Evolutionary conservation across 1,140 invertebrate genomes (phyloP).

Genomic region (Lepidostoma basale): DNA sequence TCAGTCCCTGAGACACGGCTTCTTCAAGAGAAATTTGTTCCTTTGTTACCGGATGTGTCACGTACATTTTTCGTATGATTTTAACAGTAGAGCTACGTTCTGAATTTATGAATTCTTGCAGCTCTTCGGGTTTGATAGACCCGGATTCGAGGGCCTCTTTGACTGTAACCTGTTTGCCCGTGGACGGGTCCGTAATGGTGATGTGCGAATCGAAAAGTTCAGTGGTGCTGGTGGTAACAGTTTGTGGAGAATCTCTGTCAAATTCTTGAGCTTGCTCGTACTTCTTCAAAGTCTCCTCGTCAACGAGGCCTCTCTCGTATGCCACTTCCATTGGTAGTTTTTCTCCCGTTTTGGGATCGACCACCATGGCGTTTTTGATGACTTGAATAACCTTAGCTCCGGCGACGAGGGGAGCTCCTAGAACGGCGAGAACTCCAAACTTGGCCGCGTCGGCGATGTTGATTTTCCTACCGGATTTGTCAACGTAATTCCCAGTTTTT

Average conservation of each 20-base stretch:
- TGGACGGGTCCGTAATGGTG: conserved; percentile 65
- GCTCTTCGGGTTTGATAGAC: conserved; percentile 59
- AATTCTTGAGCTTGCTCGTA: conserved; percentile 54
- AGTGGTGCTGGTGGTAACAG: not conserved
- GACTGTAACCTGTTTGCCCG: conserved; percentile 68
- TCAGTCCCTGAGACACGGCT: conserved; percentile 67
- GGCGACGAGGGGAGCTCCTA: conserved; percentile 73
- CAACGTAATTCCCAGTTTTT: conserved; percentile 72
- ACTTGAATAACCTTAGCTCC: conserved; percentile 65
- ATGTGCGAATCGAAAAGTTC: conserved; percentile 31
- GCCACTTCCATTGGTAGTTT: conserved; percentile 80
- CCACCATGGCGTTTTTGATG: conserved; percentile 66
- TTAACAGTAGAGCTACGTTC: conserved; percentile 40
- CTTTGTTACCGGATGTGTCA: conserved; percentile 68
- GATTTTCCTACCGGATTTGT: conserved; percentile 68
- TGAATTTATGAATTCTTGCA: conserved; percentile 49
- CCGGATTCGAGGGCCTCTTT: conserved; percentile 75
- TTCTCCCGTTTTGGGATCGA: conserved; percentile 78
- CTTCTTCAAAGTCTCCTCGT: conserved; percentile 65
- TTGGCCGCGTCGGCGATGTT: conserved; percentile 77
- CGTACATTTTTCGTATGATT: conserved; percentile 53
- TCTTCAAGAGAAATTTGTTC: conserved; percentile 66
- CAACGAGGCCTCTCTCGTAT: conserved; percentile 77
- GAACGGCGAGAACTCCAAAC: conserved; percentile 71
- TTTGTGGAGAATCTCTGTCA: conserved; percentile 20